Evolutionary conservation across 2,113 vertebrate genomes (phyloP), one percentile per base, ranked within the genome.

Genomic region (Cepphus grylle): DNA sequence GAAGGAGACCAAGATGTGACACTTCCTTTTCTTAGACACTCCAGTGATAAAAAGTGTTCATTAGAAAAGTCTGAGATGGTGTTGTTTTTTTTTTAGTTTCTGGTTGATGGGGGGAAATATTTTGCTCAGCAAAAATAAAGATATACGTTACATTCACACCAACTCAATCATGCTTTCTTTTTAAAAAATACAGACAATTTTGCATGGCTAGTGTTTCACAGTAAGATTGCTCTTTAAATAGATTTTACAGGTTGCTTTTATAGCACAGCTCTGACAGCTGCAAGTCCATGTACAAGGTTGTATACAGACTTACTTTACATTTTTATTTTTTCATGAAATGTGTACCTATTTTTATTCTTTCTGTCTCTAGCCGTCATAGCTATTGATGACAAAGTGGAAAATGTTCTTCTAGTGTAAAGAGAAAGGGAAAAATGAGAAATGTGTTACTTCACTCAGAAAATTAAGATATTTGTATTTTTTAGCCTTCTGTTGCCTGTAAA

Each of bases 281-380:
- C 65, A 63, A 73, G 40, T 66, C 45, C 20, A 6, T 8, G 30
- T 63, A 74, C 18, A 71, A 58, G 32, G 36, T 38, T 36, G 32
- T 76, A 56, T 90, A 79, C 80, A 96, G 82, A 88, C 90, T 86
- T 86, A 66, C 91, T 94, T 96, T 93, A 76, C 47, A 83, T 30
- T 92, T 85, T 85, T 69, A 65, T 91, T 94, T 93, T 90, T 89
- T 79, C 34, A 67, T 88, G 42, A 91, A 83, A 45, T n/a, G 5
- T 59, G 15, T 62, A 49, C 5, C 53, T 69, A 52, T 79, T 55
- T 58, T 17, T 8, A 6, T 89, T 67, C 3, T 8, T 34, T 78
- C 18, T 21, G 3, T 78, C 29, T 96, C 55, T 53, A 67, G 18
- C 12, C 38, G 59, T 70, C 43, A 38, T 53, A 84, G 45, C 14